Base-by-base conservation (phyloP, 2,113 vertebrate species). In the Epinephelus fuscoguttatus region DNA sequence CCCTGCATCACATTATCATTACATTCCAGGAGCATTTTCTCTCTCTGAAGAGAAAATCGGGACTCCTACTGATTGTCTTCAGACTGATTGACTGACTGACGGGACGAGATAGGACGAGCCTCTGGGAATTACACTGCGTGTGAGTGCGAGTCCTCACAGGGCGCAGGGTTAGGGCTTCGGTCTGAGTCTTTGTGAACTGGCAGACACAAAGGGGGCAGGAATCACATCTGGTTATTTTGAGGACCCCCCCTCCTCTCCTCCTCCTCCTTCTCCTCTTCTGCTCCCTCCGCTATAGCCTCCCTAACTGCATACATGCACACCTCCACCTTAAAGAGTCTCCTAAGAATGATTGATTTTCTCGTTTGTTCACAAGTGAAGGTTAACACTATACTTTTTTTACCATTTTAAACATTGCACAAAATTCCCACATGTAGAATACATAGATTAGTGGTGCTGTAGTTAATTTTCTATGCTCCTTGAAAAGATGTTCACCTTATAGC, bases 141-240 rank as follows among this genome's bases (percentile, higher is more conserved):
- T 18, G 53, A 76, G 76, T 59, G 66, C 25, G 68, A 80, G 71
- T 86, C 57, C 79, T 81, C 4, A 6, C 57, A n/a, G 75, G 85
- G 67, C 53, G 49, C 25, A 0, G 76, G 86, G 85, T 90, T 84
- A 84, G 19, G 76, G 63, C 75, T 85, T 87, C 21, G 27, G 83
- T 88, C 85, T 82, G 84, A 75, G 63, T 82, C 88, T 93, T 94
- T 93, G 89, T 91, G 83, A 90, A 91, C 79, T 82, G 82, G 75
- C 83, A 84, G 83, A 89, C 89, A 91, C 91, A 92, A 93, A 91
- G 82, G 82, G 79, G 70, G 55, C 78, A 80, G 50, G 57, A 92
- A 91, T 90, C 89, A 89, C 88, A 93, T 93, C 90, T 89, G 88
- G 79, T 87, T 90, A 75, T 87, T 90, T 87, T 42, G 57, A 70